Evolutionary conservation across 2,113 vertebrate genomes (phyloP), one percentile per base, ranked within the genome.

Genomic region (Chrysochloris asiatica): DNA sequence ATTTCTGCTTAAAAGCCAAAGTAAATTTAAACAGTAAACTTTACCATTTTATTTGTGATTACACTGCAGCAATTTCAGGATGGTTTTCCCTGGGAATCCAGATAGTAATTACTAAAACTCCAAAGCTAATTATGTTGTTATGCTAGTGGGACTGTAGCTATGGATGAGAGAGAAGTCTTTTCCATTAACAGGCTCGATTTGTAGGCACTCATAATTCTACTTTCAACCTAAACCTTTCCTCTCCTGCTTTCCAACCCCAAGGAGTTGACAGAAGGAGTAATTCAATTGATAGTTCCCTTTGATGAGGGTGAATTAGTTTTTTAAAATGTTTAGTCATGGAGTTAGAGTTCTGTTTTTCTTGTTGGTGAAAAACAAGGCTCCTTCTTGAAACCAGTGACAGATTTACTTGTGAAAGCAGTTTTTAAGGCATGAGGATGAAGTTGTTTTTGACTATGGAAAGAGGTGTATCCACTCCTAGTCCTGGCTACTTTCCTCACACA

Each of bases 41-140:
- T 89, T 28, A 41, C 86, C 89, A 54, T 94, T 95, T 93, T 94
- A 71, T 81, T 92, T 93, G 86, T 81, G 91, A 92, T 93, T 90
- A 86, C 93, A 79, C 36, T 94, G 26, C 28, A 95, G 77, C 56
- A 90, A 85, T 26, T 86, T 92, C 48, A 94, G 71, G 21, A 93
- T 59, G 86, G 43, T 92, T 93, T 92, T 97, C 67, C 54, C 80
- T 90, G 76, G 41, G 22, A 97, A 89, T 72, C 91, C 2, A 2
- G 94, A 88, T 95, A 89, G 79, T 95, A 95, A 94, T 95, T 94
- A 91, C 52, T 59, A 87, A 92, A 67, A 56, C 50, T 93, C 95
- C 94, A 79, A 93, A 81, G 92, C 91, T 94, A 6, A 86, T 97
- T 96, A 92, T 86, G 89, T 80, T 38, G 88, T 72, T 95, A 45